These are phyloP conservation scores for Calephelis perditalis DNA, from an alignment of 2,888 invertebrate genomes.

Conservation along the genomic window DNA sequence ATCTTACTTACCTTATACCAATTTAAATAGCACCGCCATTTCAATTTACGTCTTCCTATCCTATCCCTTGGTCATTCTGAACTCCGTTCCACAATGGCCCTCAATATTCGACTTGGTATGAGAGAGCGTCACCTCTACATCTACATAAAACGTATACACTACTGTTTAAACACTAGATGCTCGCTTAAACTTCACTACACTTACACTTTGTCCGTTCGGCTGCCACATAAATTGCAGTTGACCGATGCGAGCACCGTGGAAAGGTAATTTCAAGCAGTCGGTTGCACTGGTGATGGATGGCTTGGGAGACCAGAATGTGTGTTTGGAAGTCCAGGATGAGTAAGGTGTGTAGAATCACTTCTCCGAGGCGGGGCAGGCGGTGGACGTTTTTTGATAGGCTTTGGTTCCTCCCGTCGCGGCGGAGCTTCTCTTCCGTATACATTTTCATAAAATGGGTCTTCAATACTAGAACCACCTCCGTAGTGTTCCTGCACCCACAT, in stretches of 20 bases:
- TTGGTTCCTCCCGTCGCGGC: slow-evolving; percentile 52
- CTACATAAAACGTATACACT: slow-evolving; percentile 3
- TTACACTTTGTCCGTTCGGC: slow-evolving; percentile 19
- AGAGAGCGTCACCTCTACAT: slow-evolving; percentile 5
- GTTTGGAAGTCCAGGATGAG: slow-evolving; percentile 37
- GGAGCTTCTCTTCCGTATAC: slow-evolving; percentile 61
- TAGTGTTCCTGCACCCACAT: slow-evolving; percentile 95
- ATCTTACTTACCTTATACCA: slow-evolving; percentile 49
- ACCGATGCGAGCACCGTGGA: slow-evolving; percentile 27
- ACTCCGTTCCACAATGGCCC: slow-evolving; percentile 23
- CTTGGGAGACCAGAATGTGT: slow-evolving; percentile 41
- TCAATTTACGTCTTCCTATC: slow-evolving; percentile 40
- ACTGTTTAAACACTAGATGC: slow-evolving; percentile 5
- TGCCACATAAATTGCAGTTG: slow-evolving; percentile 23
- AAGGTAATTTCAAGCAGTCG: slow-evolving; percentile 45
- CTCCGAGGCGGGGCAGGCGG: slow-evolving; percentile 95
- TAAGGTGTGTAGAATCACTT: slow-evolving; percentile 90
- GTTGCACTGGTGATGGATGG: slow-evolving; percentile 43
- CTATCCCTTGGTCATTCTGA: slow-evolving; percentile 25
- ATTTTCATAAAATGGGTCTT: slow-evolving; percentile 87
- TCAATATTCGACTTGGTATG: slow-evolving; percentile 11
- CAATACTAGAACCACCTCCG: slow-evolving; percentile 64
- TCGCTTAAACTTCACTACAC: slow-evolving; percentile 20
- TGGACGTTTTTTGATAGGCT: slow-evolving; percentile 82
- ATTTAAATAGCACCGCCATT: slow-evolving; percentile 71